These are phyloP conservation scores for Silvanus unidentatus DNA, from an alignment of 2,888 invertebrate genomes.

Conservation along the genomic window DNA sequence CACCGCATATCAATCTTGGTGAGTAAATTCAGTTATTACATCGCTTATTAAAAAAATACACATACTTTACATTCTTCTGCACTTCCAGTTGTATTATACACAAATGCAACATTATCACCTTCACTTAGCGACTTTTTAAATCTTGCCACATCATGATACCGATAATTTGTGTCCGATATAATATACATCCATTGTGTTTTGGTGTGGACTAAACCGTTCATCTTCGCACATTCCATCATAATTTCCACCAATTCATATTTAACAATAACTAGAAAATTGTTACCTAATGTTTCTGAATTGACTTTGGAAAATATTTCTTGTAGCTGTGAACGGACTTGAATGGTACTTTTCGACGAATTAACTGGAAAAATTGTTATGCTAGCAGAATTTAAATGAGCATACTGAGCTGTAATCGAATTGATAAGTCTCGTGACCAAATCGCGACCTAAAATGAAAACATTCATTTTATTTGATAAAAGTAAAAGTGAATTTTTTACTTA, in stretches of 20 bases:
- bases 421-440: conserved; percentile 63
- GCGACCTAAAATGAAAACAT: conserved; percentile 47
- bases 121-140: conserved; percentile 59
- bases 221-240: conserved; percentile 64
- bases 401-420: conserved; percentile 49
- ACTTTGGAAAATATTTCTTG: conserved; percentile 35
- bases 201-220: conserved; percentile 61
- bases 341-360: conserved; percentile 21
- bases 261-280: conserved; percentile 58
- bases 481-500: conserved; percentile 51
- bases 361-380: conserved; percentile 39
- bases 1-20: too few species aligned
- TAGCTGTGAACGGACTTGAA: conserved; percentile 32
- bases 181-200: conserved; percentile 79
- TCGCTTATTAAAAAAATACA: conserved; percentile 1
- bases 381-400: conserved; percentile 21
- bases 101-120: conserved; percentile 76
- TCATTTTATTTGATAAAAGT: too few species aligned
- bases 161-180: conserved; percentile 55
- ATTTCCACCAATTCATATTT: conserved; percentile 55
- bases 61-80: conserved; percentile 53
- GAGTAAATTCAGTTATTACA: not conserved
- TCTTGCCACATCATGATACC: conserved; percentile 50
- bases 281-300: conserved; percentile 34
- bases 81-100: conserved; percentile 60